Conservation (phyloP, 2,888 invertebrate species). For the Clitarchus hookeri region DNA sequence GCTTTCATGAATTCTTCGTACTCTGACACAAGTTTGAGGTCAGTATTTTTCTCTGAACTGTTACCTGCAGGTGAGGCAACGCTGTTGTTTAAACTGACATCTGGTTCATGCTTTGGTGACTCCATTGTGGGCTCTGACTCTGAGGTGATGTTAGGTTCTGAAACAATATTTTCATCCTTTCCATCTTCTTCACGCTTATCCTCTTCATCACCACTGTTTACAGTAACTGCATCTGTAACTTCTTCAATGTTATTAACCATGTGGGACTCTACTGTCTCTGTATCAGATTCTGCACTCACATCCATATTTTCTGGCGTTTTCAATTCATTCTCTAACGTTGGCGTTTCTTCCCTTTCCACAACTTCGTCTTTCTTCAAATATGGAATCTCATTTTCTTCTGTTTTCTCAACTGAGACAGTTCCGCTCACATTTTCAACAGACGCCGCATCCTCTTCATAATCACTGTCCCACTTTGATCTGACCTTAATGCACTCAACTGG, state of each 20-base stretch:
- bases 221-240: background rate
- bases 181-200: background rate
- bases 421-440: slow-evolving; percentile 24
- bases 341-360: slow-evolving; percentile 8
- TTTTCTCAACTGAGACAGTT: background rate
- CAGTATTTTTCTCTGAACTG: slow-evolving; percentile 31
- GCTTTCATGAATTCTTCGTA: slow-evolving; percentile 66
- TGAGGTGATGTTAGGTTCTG: background rate
- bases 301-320: slow-evolving; percentile 11
- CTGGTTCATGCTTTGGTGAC: background rate
- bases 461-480: slow-evolving; percentile 41
- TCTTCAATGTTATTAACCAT: background rate
- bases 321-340: background rate
- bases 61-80: slow-evolving; percentile 17
- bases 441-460: slow-evolving; percentile 37
- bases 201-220: background rate
- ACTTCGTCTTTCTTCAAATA: background rate
- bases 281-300: background rate
- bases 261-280: background rate
- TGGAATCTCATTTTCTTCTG: slow-evolving; percentile 6
- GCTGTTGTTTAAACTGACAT: background rate
- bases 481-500: slow-evolving; percentile 31
- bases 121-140: background rate
- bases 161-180: background rate
- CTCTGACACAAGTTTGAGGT: slow-evolving; percentile 55